Conservation (phyloP, 2,888 invertebrate genomes). For the Erpobdella octoculata region DNA sequence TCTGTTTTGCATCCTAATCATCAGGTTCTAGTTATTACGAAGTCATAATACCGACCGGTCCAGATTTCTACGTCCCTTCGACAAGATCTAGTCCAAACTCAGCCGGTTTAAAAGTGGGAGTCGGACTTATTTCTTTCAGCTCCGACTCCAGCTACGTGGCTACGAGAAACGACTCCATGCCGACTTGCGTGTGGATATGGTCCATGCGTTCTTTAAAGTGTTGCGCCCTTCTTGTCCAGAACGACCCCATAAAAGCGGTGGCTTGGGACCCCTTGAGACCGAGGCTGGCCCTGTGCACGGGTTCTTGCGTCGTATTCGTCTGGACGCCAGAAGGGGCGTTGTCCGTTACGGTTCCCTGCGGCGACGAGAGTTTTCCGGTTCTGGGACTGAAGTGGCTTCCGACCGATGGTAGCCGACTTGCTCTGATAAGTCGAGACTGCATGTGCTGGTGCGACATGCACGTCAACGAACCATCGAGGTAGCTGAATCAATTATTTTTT, state of each 20-base stretch:
- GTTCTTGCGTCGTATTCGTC: constrained; percentile 52
- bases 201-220: constrained; percentile 45
- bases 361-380: constrained; percentile 47
- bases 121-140: constrained; percentile 48
- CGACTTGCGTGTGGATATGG: constrained; percentile 53
- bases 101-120: constrained; percentile 50
- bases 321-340: constrained; percentile 52
- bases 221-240: constrained; percentile 49
- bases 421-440: constrained; percentile 48
- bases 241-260: constrained; percentile 44
- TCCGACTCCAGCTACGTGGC: constrained; percentile 48
- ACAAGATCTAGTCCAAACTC: constrained; percentile 47
- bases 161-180: constrained; percentile 52
- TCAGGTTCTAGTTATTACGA: constrained; percentile 33
- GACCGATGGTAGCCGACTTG: constrained; percentile 43
- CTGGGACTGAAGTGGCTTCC: constrained; percentile 48
- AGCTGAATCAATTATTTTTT: too few relatives aligned
- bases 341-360: constrained; percentile 48
- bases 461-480: too few relatives aligned
- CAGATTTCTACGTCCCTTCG: constrained; percentile 39
- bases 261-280: constrained; percentile 49
- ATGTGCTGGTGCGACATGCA: constrained; percentile 49
- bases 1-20: not conserved
- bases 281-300: constrained; percentile 51
- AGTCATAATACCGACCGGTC: constrained; percentile 24